Percentiles rank a stretch among this genome's conserved stretches.
These are phyloP conservation scores for Anoura caudifer DNA, from an alignment of 2,113 vertebrate genomes.

Conservation along the genomic window DNA sequence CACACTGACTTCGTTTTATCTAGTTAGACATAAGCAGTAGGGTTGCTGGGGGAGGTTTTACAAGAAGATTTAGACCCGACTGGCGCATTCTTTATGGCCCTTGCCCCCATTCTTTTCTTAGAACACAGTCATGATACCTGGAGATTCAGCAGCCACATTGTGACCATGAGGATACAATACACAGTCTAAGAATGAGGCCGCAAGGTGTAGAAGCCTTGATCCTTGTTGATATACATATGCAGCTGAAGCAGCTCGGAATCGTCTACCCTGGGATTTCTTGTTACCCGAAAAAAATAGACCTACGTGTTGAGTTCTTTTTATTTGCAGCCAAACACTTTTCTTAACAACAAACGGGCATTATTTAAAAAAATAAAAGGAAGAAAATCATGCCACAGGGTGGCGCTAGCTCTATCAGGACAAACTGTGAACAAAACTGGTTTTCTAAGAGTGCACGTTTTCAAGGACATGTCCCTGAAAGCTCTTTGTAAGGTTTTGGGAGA, in stretches of 20 bases:
- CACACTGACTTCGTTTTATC: not conserved
- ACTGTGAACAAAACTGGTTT: not conserved
- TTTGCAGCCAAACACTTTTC: not conserved
- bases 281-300: not conserved
- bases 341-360: not conserved
- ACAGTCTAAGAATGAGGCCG: not conserved
- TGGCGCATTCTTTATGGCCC: not conserved
- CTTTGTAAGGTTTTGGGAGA: not conserved
- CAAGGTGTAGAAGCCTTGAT: not conserved
- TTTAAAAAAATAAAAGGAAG: slow-evolving; percentile 5
- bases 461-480: not conserved
- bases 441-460: not conserved
- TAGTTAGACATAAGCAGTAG: not conserved
- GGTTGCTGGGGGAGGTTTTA: not conserved
- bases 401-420: not conserved
- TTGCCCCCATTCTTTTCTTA: not conserved
- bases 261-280: not conserved
- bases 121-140: not conserved
- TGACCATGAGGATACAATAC: not conserved
- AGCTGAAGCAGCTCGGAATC: not conserved
- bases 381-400: not conserved
- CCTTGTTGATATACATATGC: not conserved
- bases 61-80: not conserved
- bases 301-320: not conserved
- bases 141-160: not conserved